Conservation (phyloP, 2,888 invertebrate species). For the Callosobruchus maculatus region DNA sequence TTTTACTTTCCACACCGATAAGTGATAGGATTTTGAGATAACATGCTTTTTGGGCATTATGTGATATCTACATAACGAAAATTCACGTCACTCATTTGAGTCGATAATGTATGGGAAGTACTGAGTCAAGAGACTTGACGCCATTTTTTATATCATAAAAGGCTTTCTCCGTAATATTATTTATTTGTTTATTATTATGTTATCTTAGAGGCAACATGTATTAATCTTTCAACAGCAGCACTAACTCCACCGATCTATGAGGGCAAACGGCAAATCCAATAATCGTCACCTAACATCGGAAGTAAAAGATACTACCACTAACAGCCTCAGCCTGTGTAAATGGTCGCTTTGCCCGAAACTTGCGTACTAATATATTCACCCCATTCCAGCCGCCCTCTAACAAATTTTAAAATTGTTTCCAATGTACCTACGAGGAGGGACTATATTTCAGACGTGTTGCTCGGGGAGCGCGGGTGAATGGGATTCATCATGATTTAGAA, state of each 20-base stretch:
- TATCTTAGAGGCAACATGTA: too few relatives aligned
- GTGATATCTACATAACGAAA: too few relatives aligned
- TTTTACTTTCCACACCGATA: too few relatives aligned
- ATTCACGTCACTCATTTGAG: too few relatives aligned
- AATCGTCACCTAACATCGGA: background rate
- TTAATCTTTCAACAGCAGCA: background rate
- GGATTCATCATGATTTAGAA: background rate
- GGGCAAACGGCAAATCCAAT: background rate
- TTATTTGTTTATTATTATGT: too few relatives aligned
- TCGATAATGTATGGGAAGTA: too few relatives aligned
- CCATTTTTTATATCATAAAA: too few relatives aligned
- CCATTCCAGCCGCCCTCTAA: constrained; percentile 10
- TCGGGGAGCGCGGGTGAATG: background rate
- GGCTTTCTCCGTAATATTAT: too few relatives aligned
- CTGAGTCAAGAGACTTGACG: too few relatives aligned
- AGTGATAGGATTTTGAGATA: too few relatives aligned
- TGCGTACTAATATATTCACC: constrained; percentile 20
- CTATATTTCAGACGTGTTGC: constrained; percentile 9
- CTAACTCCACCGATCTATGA: background rate
- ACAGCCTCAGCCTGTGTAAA: background rate
- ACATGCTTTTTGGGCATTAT: too few relatives aligned
- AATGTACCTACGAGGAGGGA: constrained; percentile 12
- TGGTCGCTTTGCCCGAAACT: background rate
- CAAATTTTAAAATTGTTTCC: constrained; percentile 24
- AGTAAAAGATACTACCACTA: background rate